Percentiles rank a stretch among this genome's conserved stretches.
These are phyloP conservation scores for Cavia aperea DNA, from an alignment of 2,113 vertebrate species.

Conservation along the genomic window DNA sequence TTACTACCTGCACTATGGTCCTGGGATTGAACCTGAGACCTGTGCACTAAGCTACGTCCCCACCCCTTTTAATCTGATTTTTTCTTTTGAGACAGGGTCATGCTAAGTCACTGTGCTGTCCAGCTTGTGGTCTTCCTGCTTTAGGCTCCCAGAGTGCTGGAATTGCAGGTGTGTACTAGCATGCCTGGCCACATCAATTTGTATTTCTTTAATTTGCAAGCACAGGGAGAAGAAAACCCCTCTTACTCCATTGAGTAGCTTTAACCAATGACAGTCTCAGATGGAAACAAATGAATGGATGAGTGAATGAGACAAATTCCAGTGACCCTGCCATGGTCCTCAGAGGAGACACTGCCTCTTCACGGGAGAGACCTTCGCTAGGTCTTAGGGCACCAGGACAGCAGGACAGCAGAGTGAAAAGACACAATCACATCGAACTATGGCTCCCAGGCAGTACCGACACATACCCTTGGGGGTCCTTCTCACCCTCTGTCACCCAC, in stretches of 20 bases:
- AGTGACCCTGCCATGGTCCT: background rate
- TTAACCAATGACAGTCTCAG: conserved; percentile 30
- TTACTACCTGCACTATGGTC: background rate
- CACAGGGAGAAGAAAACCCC: background rate
- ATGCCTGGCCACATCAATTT: background rate
- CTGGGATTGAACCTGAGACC: background rate
- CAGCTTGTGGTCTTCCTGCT: background rate
- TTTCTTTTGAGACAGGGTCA: background rate
- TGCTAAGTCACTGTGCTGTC: background rate
- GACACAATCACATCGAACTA: conserved; percentile 44
- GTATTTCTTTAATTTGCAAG: background rate
- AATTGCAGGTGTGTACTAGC: background rate
- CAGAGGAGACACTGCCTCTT: background rate
- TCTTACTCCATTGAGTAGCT: conserved; percentile 29
- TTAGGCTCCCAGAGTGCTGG: background rate
- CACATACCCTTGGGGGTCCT: conserved; percentile 43
- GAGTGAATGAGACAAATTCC: background rate
- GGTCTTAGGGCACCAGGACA: conserved; percentile 57
- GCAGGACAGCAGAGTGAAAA: background rate
- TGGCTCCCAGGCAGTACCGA: conserved; percentile 55
- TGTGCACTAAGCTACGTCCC: background rate
- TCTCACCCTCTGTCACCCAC: conserved; percentile 63
- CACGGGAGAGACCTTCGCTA: background rate
- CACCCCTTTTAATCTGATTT: background rate
- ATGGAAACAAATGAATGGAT: background rate